Evolutionary conservation across 2,888 invertebrate species (phyloP).

Genomic region (Nasonia oneida): DNA sequence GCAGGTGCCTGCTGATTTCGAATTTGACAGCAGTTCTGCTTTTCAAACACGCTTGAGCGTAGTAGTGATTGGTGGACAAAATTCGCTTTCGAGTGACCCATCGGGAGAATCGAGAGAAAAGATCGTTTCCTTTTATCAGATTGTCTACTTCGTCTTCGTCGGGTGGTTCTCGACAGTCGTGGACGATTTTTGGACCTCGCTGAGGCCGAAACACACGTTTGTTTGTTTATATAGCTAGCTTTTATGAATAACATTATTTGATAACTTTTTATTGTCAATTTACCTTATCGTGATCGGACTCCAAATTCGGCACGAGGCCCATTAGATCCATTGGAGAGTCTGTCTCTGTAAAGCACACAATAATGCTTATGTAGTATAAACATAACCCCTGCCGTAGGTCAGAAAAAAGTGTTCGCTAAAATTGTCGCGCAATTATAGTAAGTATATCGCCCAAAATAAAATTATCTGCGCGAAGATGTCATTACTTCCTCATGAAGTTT

Average conservation of each 20-base stretch:
- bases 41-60: conserved; percentile 70
- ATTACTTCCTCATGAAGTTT: too few relatives aligned
- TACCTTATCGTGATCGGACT: not conserved
- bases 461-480: too few relatives aligned
- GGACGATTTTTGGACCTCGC: conserved; percentile 59
- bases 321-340: conserved; percentile 54
- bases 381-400: too few relatives aligned
- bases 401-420: too few relatives aligned
- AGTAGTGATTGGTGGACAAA: conserved; percentile 68
- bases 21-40: conserved; percentile 75
- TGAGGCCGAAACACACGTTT: not conserved
- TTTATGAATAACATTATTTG: not conserved
- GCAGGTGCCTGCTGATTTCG: conserved; percentile 76
- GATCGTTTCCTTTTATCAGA: conserved; percentile 60
- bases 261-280: not conserved
- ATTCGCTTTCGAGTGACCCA: conserved; percentile 66
- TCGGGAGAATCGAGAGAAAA: conserved; percentile 63
- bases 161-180: conserved; percentile 66
- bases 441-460: too few relatives aligned
- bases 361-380: too few relatives aligned
- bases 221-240: too few relatives aligned
- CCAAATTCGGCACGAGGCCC: conserved; percentile 31
- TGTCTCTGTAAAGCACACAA: too few relatives aligned
- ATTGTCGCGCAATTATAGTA: too few relatives aligned
- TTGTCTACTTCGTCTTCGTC: conserved; percentile 64